Conservation (phyloP, 2,888 invertebrate species). For the Eurytoma adleriae region DNA sequence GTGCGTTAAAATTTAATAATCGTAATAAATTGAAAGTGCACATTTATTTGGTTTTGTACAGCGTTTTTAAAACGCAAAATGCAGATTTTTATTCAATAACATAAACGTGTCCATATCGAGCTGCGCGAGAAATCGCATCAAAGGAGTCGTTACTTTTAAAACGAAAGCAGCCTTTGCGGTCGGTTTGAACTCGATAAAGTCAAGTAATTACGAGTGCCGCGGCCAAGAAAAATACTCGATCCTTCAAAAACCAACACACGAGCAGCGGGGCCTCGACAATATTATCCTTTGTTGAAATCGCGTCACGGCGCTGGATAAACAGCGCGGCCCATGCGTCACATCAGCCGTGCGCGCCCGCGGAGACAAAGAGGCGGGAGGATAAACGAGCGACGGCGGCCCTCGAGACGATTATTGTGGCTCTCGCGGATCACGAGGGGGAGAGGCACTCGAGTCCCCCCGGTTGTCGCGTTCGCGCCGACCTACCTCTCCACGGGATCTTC, state of each 20-base stretch:
- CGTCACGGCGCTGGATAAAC: not conserved
- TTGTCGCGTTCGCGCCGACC: constrained; percentile 6
- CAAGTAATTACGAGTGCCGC: not conserved
- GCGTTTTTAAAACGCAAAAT: no score
- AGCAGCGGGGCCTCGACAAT: not conserved
- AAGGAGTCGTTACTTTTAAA: no score
- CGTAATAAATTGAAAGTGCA: no score
- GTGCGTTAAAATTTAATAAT: no score
- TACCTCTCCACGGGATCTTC: not conserved
- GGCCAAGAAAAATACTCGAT: not conserved
- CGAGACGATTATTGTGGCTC: constrained; percentile 26
- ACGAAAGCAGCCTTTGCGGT: no score
- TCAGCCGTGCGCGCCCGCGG: not conserved
- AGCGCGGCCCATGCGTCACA: not conserved
- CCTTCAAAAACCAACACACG: not conserved
- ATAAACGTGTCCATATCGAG: no score
- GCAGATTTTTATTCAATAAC: no score
- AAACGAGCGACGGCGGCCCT: constrained; percentile 4
- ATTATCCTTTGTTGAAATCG: constrained; percentile 37
- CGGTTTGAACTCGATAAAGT: no score
- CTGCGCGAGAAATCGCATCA: no score
- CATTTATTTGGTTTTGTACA: no score
- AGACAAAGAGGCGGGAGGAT: constrained; percentile 4
- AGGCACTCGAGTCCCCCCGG: not conserved
- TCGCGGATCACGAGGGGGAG: not conserved